These are phyloP conservation scores for Nymphalis polychloros DNA, from an alignment of 2,888 invertebrate genomes.

Conservation along the genomic window DNA sequence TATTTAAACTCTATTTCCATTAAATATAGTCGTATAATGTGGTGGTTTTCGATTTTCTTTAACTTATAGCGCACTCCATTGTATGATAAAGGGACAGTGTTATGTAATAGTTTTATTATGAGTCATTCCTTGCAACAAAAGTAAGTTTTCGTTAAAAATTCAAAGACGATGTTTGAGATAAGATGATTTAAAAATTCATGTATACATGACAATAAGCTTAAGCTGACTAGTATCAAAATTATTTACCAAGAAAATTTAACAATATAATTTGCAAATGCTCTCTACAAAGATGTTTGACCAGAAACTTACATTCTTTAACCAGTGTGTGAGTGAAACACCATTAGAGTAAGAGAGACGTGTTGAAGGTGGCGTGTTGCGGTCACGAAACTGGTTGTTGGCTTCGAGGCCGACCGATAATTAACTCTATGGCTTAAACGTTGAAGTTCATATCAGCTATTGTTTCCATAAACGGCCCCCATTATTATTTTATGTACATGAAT, in stretches of 20 bases:
- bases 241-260: conserved; percentile 9
- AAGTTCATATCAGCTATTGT: conserved; percentile 47
- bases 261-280: conserved; percentile 33
- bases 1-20: no score
- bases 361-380: conserved; percentile 58
- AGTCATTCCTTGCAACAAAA: no score
- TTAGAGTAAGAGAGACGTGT: conserved; percentile 43
- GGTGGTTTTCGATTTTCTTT: no score
- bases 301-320: conserved; percentile 57
- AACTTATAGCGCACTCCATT: no score
- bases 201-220: neutral
- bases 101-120: no score
- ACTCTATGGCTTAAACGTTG: conserved; percentile 45
- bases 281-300: conserved; percentile 58
- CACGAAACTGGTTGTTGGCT: conserved; percentile 65
- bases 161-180: no score
- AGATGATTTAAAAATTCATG: no score
- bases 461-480: conserved; percentile 41
- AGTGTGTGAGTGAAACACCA: conserved; percentile 51
- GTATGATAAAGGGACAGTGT: no score
- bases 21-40: no score
- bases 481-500: conserved; percentile 52
- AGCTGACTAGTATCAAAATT: neutral
- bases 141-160: no score
- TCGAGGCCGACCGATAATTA: conserved; percentile 44